These are phyloP conservation scores for Catamblyrhynchus diadema DNA, from an alignment of 2,797 vertebrate genomes.

Conservation along the genomic window DNA sequence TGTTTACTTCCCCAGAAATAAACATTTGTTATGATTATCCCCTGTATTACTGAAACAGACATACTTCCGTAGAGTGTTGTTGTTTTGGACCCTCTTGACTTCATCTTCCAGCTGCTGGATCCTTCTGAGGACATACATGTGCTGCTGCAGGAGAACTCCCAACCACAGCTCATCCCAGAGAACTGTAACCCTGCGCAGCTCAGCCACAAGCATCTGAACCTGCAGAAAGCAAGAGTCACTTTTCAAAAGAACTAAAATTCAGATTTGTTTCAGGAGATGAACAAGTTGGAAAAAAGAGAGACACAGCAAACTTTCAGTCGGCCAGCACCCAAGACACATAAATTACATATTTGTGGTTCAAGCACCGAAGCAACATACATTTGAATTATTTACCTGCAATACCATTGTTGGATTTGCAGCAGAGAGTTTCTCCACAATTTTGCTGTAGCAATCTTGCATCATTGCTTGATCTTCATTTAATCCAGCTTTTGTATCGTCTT, in stretches of 20 bases:
- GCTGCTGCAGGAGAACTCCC: conserved; percentile 93
- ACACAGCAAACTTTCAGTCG: neutral
- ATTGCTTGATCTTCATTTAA: conserved; percentile 96
- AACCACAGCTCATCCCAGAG: conserved; percentile 98
- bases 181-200: conserved; percentile 93
- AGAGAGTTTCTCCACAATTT: conserved; percentile 96
- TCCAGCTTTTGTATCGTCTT: conserved; percentile 85
- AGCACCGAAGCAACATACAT: neutral
- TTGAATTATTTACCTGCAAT: conserved; percentile 83
- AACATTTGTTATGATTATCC: neutral
- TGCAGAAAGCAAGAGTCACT: conserved; percentile 17
- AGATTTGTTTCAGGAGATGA: neutral
- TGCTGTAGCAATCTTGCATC: conserved; percentile 99
- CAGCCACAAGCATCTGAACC: conserved; percentile 97
- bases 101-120: conserved; percentile 97
- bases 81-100: conserved; percentile 96
- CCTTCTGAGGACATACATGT: conserved; percentile 93
- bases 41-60: neutral
- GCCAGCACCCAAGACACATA: neutral
- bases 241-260: neutral
- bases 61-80: conserved; percentile 89
- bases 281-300: neutral
- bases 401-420: conserved; percentile 98
- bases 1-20: neutral
- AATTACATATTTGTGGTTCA: fast-evolving